Conservation (phyloP, 2,113 vertebrate genomes). For the Verasper variegatus region DNA sequence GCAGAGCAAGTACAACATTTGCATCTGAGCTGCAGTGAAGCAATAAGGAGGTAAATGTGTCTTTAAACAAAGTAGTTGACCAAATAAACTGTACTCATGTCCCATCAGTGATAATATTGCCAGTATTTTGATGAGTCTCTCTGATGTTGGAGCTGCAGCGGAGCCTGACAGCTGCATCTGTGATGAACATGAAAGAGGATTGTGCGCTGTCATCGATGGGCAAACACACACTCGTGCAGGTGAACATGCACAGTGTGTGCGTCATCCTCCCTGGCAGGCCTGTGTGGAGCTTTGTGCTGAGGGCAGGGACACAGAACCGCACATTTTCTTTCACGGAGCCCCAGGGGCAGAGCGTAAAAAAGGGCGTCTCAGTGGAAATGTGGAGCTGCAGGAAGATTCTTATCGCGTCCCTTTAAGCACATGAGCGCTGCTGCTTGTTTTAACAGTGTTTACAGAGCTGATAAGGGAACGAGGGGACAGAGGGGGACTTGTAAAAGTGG, state of each 20-base stretch:
- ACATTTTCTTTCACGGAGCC: constrained; percentile 17
- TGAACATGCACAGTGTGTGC: constrained; percentile 15
- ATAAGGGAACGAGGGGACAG: constrained; percentile 5
- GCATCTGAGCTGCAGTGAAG: neutral
- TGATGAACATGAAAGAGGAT: constrained; percentile 6
- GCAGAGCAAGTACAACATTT: neutral
- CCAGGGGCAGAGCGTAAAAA: neutral
- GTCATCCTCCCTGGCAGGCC: constrained; percentile 46
- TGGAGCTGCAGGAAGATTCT: constrained; percentile 21
- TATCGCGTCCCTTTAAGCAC: constrained; percentile 7
- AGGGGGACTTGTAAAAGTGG: too few relatives aligned
- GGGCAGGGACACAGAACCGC: constrained; percentile 10
- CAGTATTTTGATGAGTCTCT: too few relatives aligned
- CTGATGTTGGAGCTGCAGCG: too few relatives aligned
- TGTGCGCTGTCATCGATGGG: constrained; percentile 24
- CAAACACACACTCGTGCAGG: constrained; percentile 19
- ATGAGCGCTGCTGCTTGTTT: neutral
- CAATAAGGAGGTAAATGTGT: too few relatives aligned
- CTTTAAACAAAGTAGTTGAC: too few relatives aligned
- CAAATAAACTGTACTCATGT: too few relatives aligned
- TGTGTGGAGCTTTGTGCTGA: constrained; percentile 43
- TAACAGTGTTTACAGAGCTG: constrained; percentile 31
- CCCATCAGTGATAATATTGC: too few relatives aligned
- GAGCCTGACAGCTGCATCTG: too few relatives aligned
- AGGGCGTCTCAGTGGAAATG: constrained; percentile 19